Evolutionary conservation across 2,113 vertebrate species (phyloP).

Genomic region (Mustela nigripes): DNA sequence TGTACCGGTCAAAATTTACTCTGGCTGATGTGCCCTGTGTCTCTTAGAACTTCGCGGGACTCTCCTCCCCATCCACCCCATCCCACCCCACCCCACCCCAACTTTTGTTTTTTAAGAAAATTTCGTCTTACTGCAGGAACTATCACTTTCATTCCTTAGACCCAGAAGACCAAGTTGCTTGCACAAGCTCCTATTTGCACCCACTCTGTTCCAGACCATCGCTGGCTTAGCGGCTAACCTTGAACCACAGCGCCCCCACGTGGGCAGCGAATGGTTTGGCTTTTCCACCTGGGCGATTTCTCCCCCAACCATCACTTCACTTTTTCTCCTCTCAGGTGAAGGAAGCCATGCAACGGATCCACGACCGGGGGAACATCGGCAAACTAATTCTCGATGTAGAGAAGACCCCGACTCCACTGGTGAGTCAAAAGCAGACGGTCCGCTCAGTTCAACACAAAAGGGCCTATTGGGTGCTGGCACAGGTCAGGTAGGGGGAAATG

Average conservation of each 20-base stretch:
- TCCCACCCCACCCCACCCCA: too few species aligned
- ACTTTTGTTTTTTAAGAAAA: neutral
- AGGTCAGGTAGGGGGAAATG: neutral
- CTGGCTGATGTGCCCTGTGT: neutral
- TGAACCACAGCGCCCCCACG: constrained; percentile 37
- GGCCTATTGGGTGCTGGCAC: neutral
- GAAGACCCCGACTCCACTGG: constrained; percentile 97
- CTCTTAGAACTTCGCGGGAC: neutral
- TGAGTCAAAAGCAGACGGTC: constrained; percentile 83
- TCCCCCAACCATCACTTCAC: fast-evolving
- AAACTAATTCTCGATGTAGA: constrained; percentile 99
- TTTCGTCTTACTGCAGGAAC: neutral
- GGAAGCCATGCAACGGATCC: constrained; percentile 99
- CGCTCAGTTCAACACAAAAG: neutral
- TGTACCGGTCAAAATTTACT: neutral
- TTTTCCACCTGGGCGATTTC: neutral
- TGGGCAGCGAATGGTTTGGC: fast-evolving
- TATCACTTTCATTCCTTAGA: neutral
- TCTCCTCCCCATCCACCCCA: fast-evolving
- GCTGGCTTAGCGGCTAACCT: fast-evolving
- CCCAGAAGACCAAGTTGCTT: neutral
- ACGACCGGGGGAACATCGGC: constrained; percentile 98
- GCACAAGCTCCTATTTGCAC: neutral
- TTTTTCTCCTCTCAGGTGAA: constrained; percentile 92
- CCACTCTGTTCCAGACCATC: fast-evolving